A percentile compares a stretch with the other conserved stretches of the same genome.
Conservation (phyloP, 2,797 vertebrate genomes). For the Thalassophryne amazonica region DNA sequence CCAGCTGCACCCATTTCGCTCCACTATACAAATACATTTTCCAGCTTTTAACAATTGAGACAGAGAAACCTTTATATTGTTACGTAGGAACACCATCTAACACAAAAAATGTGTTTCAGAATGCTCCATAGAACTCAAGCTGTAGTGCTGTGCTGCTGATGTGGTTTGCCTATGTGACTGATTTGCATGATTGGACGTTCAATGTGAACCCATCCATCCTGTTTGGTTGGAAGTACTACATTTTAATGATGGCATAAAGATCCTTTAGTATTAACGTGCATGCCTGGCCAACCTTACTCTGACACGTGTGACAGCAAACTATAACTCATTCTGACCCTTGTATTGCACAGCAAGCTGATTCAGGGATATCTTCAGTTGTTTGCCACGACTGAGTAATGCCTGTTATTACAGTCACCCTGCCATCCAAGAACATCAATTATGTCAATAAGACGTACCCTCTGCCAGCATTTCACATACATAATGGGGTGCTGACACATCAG, state of each 20-base stretch:
- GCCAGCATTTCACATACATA: constrained; percentile 46
- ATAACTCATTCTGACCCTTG: constrained; percentile 44
- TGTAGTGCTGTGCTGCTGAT: background rate
- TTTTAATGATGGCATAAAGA: constrained; percentile 11
- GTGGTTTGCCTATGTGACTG: background rate
- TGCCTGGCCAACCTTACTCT: constrained; percentile 13
- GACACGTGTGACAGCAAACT: constrained; percentile 12
- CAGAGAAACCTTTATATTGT: too few relatives aligned
- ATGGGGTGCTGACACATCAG: constrained; percentile 49
- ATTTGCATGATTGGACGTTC: background rate
- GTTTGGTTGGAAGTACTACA: constrained; percentile 6
- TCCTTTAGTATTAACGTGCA: constrained; percentile 10
- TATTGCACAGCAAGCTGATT: constrained; percentile 24
- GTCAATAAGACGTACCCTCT: constrained; percentile 46
- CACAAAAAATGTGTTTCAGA: too few relatives aligned
- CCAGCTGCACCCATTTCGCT: too few relatives aligned
- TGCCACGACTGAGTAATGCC: constrained; percentile 37
- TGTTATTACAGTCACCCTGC: constrained; percentile 45
- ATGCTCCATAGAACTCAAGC: background rate
- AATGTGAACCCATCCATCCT: constrained; percentile 14
- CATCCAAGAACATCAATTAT: constrained; percentile 58
- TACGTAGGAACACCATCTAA: too few relatives aligned
- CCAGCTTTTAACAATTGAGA: too few relatives aligned
- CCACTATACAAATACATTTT: too few relatives aligned
- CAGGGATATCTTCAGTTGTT: constrained; percentile 30